Evolutionary conservation across 2,113 vertebrate genomes (phyloP).

Genomic region (Ptyas mucosa): DNA sequence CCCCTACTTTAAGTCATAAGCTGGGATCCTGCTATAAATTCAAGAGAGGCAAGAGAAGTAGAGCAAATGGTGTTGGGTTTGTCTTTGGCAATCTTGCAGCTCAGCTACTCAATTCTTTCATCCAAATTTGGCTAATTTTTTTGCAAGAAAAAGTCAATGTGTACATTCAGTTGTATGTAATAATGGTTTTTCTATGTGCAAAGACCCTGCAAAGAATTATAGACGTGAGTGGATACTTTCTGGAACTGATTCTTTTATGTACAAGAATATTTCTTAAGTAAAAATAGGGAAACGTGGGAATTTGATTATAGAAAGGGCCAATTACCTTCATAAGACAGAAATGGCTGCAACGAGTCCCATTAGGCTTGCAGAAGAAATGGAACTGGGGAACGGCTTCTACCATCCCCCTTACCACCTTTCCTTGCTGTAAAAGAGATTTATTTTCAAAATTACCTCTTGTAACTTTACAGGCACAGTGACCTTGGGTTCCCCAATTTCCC

Average conservation of each 20-base stretch:
- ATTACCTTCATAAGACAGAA: not conserved
- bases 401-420: not conserved
- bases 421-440: not conserved
- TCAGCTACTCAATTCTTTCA: not conserved
- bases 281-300: not conserved
- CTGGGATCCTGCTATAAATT: not conserved
- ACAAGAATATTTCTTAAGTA: not conserved
- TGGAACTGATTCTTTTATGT: not conserved
- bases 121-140: not conserved
- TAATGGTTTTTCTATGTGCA: not conserved
- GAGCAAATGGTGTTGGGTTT: not conserved
- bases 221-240: not conserved
- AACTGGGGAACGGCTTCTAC: not conserved
- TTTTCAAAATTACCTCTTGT: not conserved
- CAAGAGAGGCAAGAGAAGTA: not conserved
- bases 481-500: not conserved
- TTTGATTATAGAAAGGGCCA: not conserved
- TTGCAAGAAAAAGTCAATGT: not conserved
- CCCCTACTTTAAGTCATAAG: not conserved
- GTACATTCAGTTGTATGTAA: not conserved
- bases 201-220: not conserved
- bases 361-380: not conserved
- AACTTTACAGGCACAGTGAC: not conserved
- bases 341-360: not conserved
- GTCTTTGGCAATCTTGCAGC: not conserved